Evolutionary conservation across 1,140 invertebrate genomes (phyloP), one percentile per base, ranked within the genome.

Genomic region (Drosophila eugracilis): DNA sequence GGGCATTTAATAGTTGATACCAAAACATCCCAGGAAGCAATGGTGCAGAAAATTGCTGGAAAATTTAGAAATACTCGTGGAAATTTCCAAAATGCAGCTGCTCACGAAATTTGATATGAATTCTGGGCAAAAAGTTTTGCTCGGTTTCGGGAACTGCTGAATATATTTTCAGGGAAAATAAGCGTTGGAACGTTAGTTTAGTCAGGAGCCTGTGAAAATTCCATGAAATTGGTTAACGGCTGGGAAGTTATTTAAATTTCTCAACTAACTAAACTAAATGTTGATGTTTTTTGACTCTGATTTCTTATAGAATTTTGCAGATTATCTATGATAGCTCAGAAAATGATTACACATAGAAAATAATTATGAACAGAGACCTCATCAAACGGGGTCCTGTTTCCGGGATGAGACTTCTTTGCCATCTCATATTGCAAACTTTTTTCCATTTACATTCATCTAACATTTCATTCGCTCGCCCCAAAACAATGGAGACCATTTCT

Each of bases 401-500:
- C 4, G 12, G 21, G 22, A 15, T 22, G 14, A 26, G 36, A 30
- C 15, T 36, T 45, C 37, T 21, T 1, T 34, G 26, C 21, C 58
- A 5, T 34, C 12, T 60, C 12, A 22, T 62, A 21, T 45, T 26
- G 28, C 15, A 26, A 26, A 6, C 21, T 47, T 39, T 36, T 34
- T 66, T 34, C 59, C 63, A 65, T 66, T 67, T 67, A 36, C 45
- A 66, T 67, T 66, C 26, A 30, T 66, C 63, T 10, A 24, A 15
- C 59, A 17, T 41, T 67, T 24, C 34, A 6, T 30, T 44, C 10
- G 10, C 26, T 37, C 26, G 26, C 4, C 52, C 32, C 21, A 52
- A 52, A 58, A 57, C 60, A 57, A 69, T 42, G 58, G 57, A 66
- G 67, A 78, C 55, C 76, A 73, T 52, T 78, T 81, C 78, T 83